Evolutionary conservation across 2,797 vertebrate species (phyloP).

Genomic region (Hoplostethus atlanticus): DNA sequence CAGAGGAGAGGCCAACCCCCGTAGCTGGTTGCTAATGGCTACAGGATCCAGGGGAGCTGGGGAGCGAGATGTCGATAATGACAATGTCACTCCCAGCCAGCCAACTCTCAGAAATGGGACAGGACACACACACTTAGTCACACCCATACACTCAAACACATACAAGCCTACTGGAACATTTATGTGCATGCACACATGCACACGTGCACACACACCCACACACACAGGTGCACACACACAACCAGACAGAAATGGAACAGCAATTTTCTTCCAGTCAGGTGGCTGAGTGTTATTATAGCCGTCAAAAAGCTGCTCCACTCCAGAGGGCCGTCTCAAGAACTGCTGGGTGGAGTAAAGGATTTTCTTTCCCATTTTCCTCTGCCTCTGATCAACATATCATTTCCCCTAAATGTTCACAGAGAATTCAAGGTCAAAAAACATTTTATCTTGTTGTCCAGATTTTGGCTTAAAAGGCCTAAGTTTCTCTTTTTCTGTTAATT

Average conservation of each 20-base stretch:
- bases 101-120: conserved; percentile 69
- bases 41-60: conserved; percentile 77
- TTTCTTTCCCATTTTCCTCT: conserved; percentile 17
- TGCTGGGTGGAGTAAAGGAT: conserved; percentile 38
- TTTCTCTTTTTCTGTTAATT: not conserved
- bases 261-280: conserved; percentile 71
- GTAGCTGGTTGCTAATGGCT: conserved; percentile 82
- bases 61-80: conserved; percentile 78
- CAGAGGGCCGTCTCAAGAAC: conserved; percentile 32
- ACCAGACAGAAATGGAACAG: conserved; percentile 55
- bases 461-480: not conserved
- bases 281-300: conserved; percentile 67
- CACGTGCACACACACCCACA: conserved; percentile 4
- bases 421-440: conserved; percentile 24
- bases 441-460: too few species aligned
- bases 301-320: conserved; percentile 59
- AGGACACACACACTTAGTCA: conserved; percentile 44
- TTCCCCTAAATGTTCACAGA: not conserved
- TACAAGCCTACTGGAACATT: not conserved
- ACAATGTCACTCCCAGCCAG: conserved; percentile 79
- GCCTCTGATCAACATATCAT: not conserved
- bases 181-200: not conserved
- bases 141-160: conserved; percentile 34
- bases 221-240: conserved; percentile 8
- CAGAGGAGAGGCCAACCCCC: conserved; percentile 71